A percentile compares a stretch with the other conserved stretches of the same genome.
phyloP scores from a whole-genome alignment of 1,140 invertebrate species.

The Macrobrachium rosenbergii region DNA sequence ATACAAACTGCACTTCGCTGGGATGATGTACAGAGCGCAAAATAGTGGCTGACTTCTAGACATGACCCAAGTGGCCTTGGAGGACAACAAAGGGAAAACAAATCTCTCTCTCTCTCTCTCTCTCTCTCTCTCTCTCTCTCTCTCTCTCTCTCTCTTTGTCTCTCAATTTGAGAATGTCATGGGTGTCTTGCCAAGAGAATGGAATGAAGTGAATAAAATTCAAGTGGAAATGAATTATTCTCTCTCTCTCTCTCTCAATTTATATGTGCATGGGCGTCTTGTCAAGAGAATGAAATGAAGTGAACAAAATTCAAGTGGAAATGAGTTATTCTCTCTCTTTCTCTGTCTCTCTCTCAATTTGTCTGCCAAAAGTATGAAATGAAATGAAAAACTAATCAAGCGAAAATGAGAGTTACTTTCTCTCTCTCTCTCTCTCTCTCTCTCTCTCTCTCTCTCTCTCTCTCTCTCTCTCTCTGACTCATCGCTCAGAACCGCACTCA shows the following conservation, averaged over 20 bases:
- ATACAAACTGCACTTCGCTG: neutral
- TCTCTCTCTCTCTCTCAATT: neutral
- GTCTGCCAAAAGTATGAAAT: too few relatives aligned
- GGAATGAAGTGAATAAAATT: neutral
- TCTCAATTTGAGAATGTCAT: too few relatives aligned
- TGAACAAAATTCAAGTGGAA: too few relatives aligned
- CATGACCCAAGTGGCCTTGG: too few relatives aligned
- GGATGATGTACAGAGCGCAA: neutral
- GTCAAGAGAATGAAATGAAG: neutral
- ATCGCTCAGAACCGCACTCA: too few relatives aligned
- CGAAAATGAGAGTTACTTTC: neutral
- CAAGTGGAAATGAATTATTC: neutral
- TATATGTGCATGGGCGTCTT: too few relatives aligned
- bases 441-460: neutral
- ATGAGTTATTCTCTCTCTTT: too few relatives aligned
- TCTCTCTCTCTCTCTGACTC: constrained; percentile 27
- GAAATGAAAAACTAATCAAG: neutral
- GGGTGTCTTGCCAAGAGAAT: neutral
- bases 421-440: neutral
- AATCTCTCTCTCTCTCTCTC: too few relatives aligned
- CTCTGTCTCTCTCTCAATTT: neutral
- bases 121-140: too few relatives aligned
- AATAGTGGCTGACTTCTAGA: too few relatives aligned
- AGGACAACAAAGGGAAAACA: too few relatives aligned
- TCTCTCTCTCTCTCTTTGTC: too few relatives aligned